Evolutionary conservation across 1,140 invertebrate species (phyloP).

Genomic region (Trypoxylus dichotomus): DNA sequence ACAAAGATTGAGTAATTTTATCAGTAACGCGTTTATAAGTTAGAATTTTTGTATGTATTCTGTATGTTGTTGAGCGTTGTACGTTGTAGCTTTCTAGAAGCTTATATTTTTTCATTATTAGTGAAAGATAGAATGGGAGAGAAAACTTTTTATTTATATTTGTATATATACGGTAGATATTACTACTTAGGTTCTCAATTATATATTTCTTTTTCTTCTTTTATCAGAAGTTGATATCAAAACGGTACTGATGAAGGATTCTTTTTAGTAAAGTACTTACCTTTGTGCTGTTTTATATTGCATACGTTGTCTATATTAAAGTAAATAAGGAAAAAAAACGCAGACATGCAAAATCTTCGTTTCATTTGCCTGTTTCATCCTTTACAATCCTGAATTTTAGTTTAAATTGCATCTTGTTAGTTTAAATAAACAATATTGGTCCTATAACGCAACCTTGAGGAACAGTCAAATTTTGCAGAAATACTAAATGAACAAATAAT

Average conservation of each 20-base stretch:
- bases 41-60: background rate
- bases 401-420: no score
- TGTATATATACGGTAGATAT: background rate
- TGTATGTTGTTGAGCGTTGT: background rate
- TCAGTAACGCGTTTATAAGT: no score
- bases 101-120: background rate
- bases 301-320: background rate
- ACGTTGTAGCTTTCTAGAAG: background rate
- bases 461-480: no score
- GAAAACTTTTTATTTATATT: background rate
- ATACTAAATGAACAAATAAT: no score
- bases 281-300: conserved; percentile 2
- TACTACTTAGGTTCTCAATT: background rate
- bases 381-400: no score
- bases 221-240: background rate
- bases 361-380: background rate
- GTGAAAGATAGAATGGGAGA: background rate
- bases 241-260: background rate
- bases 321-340: background rate
- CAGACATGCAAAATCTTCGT: background rate
- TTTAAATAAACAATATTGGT: no score
- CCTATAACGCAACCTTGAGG: no score
- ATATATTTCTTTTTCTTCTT: background rate
- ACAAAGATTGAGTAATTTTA: no score
- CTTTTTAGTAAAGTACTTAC: conserved; percentile 1